Percentiles rank a stretch among this genome's conserved stretches.
Evolutionary conservation across 2,797 vertebrate genomes (phyloP).

Genomic region (Onychomys torridus): DNA sequence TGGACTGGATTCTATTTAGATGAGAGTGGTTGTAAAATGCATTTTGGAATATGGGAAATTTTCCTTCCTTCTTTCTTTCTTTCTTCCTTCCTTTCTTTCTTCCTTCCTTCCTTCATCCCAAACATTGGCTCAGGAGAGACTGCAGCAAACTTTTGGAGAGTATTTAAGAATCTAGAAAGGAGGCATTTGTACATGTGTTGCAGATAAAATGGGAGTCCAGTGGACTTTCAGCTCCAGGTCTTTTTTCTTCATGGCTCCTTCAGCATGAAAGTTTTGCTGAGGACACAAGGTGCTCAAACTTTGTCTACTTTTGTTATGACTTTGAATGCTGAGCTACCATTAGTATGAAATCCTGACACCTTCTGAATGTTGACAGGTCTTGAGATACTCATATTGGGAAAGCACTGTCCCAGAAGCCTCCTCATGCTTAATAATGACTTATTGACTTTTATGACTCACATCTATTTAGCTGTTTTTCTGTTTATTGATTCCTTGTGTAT

Average conservation of each 20-base stretch:
- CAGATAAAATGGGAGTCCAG: neutral
- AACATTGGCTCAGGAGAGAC: neutral
- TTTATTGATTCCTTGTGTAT: neutral
- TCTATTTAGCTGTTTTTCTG: neutral
- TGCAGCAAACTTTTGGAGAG: neutral
- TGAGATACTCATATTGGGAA: constrained; percentile 64
- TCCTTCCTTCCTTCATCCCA: neutral
- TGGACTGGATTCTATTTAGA: neutral
- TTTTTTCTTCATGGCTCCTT: neutral
- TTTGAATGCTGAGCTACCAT: neutral
- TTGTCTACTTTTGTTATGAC: neutral
- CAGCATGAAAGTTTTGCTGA: neutral
- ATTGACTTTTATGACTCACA: constrained; percentile 18
- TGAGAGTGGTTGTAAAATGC: neutral
- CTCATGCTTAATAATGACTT: constrained; percentile 40
- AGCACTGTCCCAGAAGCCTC: neutral
- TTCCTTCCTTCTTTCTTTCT: neutral
- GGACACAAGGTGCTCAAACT: neutral
- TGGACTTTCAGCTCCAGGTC: neutral
- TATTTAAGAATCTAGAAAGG: constrained; percentile 1
- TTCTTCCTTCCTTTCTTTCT: too few species aligned
- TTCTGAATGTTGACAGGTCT: constrained; percentile 35
- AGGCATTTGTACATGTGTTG: neutral
- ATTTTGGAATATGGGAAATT: neutral
- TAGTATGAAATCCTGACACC: constrained; percentile 32